Conservation (phyloP, 2,113 vertebrate genomes). For the Notiomystis cincta region DNA sequence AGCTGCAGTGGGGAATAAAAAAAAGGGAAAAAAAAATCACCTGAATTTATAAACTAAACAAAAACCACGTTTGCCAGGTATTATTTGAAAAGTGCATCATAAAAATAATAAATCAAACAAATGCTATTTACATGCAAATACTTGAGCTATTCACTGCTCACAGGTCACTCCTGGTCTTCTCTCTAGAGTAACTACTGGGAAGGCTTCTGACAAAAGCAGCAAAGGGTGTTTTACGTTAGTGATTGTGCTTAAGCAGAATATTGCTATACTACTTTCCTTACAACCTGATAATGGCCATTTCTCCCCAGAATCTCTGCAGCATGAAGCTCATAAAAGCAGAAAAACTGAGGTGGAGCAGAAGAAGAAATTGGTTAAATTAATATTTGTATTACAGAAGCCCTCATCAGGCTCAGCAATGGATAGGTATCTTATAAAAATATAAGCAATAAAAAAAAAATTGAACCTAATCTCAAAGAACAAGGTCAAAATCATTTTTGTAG, state of each 20-base stretch:
- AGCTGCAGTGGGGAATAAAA: rapidly evolving
- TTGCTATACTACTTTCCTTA: neutral
- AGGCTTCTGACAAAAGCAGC: neutral
- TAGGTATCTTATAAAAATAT: neutral
- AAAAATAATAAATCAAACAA: neutral
- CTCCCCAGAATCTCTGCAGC: neutral
- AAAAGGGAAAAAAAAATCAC: neutral
- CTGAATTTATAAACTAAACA: neutral
- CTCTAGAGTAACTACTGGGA: neutral
- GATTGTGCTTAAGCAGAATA: neutral
- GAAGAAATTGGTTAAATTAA: neutral
- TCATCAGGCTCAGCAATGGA: neutral
- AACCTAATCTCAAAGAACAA: neutral
- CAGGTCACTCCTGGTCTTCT: neutral
- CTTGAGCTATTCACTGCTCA: neutral
- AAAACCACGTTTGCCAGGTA: neutral
- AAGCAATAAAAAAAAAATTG: neutral
- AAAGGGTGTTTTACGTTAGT: neutral
- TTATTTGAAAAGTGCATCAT: neutral
- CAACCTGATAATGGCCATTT: neutral
- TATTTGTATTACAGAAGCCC: neutral
- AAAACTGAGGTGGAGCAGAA: neutral
- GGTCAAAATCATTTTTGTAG: neutral
- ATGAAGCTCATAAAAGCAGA: neutral
- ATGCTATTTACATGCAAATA: neutral